A percentile compares a stretch with the other conserved stretches of the same genome.
These are phyloP conservation scores for Doryteuthis pealeii DNA, from an alignment of 1,140 invertebrate species.

Conservation along the genomic window DNA sequence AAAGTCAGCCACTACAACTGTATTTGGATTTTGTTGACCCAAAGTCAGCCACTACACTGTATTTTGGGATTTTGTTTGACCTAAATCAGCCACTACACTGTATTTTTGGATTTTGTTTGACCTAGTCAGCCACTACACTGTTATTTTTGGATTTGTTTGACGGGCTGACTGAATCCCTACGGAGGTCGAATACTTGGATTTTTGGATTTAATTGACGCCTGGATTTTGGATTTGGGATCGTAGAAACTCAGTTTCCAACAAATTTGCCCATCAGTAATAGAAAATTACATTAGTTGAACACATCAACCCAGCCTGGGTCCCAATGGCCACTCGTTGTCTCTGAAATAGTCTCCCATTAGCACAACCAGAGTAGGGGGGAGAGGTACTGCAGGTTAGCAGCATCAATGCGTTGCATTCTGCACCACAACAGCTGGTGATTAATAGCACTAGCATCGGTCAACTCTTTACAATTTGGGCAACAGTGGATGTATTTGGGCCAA, in stretches of 20 bases:
- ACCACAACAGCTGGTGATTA: conserved; percentile 98
- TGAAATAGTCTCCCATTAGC: conserved; percentile 99
- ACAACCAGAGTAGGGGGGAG: conserved; percentile 98
- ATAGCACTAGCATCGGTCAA: conserved; percentile 93
- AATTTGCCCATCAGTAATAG: conserved; percentile 99
- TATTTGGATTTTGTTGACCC: too few species aligned
- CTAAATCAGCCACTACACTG: too few species aligned
- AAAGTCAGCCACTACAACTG: too few species aligned
- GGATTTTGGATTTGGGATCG: too few species aligned
- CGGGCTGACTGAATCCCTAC: conserved; percentile 99
- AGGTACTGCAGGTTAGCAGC: conserved; percentile 98
- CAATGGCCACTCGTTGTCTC: conserved; percentile 99
- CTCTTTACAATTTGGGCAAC: conserved; percentile 98
- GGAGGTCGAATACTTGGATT: conserved; percentile 95
- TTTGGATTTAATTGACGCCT: too few species aligned
- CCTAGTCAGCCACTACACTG: too few species aligned
- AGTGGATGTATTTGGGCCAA: conserved; percentile 99
- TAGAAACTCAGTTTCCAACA: conserved; percentile 99
- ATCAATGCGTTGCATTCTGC: conserved; percentile 98
- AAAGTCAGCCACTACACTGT: too few species aligned
- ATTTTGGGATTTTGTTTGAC: too few species aligned
- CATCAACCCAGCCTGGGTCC: conserved; percentile 99
- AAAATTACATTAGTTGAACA: conserved; percentile 99
- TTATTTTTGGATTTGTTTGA: too few species aligned
- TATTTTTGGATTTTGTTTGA: too few species aligned